Evolutionary conservation across 2,113 vertebrate genomes (phyloP).

Genomic region (Perca schrenkii): DNA sequence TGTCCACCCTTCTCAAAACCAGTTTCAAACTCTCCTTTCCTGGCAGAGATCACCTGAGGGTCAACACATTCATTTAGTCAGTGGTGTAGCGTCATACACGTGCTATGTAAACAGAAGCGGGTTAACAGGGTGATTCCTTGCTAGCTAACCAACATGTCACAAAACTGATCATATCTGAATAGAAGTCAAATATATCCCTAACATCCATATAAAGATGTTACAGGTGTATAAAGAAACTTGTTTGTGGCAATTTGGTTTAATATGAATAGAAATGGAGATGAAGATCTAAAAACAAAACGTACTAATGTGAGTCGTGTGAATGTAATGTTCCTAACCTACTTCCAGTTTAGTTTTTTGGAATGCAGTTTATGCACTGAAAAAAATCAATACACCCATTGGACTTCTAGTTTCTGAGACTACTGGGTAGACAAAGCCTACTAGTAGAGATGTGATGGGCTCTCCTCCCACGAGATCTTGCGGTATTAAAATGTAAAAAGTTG

Average conservation of each 20-base stretch:
- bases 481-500: too few species aligned
- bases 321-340: too few species aligned
- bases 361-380: too few species aligned
- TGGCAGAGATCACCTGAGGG: conserved; percentile 96
- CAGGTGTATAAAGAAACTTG: background rate
- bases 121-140: background rate
- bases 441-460: too few species aligned
- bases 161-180: background rate
- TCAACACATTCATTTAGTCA: background rate
- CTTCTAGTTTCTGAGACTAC: too few species aligned
- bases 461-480: too few species aligned
- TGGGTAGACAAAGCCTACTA: background rate
- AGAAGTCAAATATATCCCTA: background rate
- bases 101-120: background rate
- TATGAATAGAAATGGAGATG: background rate
- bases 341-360: too few species aligned
- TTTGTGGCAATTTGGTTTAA: background rate
- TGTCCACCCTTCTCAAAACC: conserved; percentile 99
- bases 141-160: background rate
- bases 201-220: background rate
- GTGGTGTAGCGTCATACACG: background rate
- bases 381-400: too few species aligned
- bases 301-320: too few species aligned
- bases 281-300: background rate
- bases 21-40: conserved; percentile 99